Evolutionary conservation across 2,888 invertebrate genomes (phyloP).

Genomic region (Acronicta alni): DNA sequence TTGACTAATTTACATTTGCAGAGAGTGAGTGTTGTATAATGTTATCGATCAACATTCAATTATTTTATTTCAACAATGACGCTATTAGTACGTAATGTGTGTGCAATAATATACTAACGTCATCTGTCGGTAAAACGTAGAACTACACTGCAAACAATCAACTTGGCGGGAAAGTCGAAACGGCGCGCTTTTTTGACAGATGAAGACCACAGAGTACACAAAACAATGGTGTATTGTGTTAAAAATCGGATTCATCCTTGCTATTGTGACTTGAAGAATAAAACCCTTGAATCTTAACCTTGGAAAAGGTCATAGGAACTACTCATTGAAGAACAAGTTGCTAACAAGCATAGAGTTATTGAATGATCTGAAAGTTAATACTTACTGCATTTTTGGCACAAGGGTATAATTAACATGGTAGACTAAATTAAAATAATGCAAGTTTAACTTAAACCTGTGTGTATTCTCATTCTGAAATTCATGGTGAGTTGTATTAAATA

Average conservation of each 20-base stretch:
- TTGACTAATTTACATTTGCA: slow-evolving; percentile 28
- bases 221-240: slow-evolving; percentile 42
- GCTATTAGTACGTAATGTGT: no score
- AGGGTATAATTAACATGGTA: no score
- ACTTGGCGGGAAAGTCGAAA: slow-evolving; percentile 28
- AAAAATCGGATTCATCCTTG: slow-evolving; percentile 23
- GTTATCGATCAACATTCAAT: not conserved
- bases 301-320: slow-evolving; percentile 20
- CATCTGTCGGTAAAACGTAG: slow-evolving; percentile 29
- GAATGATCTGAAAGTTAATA: not conserved
- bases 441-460: no score
- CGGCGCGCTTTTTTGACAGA: slow-evolving; percentile 23
- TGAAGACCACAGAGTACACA: slow-evolving; percentile 24
- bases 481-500: no score
- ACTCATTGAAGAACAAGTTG: slow-evolving; percentile 14
- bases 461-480: no score
- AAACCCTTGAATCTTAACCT: slow-evolving; percentile 26
- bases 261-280: slow-evolving; percentile 30
- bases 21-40: slow-evolving; percentile 28
- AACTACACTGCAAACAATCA: slow-evolving; percentile 38
- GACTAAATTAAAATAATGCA: no score
- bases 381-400: no score
- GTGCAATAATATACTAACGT: slow-evolving; percentile 25
- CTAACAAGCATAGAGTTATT: not conserved
- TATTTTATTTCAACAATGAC: no score